Evolutionary conservation across 2,888 invertebrate species (phyloP).

Genomic region (Ethmia dodecea): DNA sequence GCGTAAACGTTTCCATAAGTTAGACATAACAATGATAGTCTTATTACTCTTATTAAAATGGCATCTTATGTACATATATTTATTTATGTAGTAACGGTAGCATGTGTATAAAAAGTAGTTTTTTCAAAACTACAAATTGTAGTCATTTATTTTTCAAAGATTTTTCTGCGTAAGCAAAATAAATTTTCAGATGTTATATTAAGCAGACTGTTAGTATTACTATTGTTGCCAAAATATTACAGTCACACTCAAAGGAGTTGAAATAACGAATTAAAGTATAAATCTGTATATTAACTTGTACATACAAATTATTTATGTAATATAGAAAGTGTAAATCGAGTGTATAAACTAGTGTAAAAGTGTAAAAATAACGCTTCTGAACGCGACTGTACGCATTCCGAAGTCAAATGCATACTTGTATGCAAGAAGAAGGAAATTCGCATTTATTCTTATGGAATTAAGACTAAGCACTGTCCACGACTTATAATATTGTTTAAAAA

Average conservation of each 20-base stretch:
- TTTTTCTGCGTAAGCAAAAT: conserved; percentile 17
- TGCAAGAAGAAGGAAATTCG: conserved; percentile 30
- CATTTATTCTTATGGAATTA: conserved; percentile 45
- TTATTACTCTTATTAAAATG: not conserved
- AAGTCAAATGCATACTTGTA: conserved; percentile 25
- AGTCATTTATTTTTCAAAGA: conserved; percentile 22
- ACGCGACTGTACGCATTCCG: conserved; percentile 30
- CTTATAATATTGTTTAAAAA: no score
- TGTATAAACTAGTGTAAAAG: no score
- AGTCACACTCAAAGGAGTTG: conserved; percentile 6
- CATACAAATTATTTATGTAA: no score
- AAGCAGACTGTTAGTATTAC: conserved; percentile 9
- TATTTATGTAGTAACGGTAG: conserved; percentile 4
- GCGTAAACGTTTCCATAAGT: no score
- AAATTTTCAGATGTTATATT: conserved; percentile 1
- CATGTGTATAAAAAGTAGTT: conserved; percentile 8
- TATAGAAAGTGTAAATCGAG: no score
- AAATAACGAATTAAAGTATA: no score
- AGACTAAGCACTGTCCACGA: conserved; percentile 28
- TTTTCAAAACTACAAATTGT: conserved; percentile 12
- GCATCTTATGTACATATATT: conserved; percentile 6
- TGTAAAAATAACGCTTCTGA: no score
- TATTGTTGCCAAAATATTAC: conserved; percentile 18
- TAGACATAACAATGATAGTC: no score
- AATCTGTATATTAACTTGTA: no score